Evolutionary conservation across 2,888 invertebrate genomes (phyloP).

Genomic region (Dioctria linearis): DNA sequence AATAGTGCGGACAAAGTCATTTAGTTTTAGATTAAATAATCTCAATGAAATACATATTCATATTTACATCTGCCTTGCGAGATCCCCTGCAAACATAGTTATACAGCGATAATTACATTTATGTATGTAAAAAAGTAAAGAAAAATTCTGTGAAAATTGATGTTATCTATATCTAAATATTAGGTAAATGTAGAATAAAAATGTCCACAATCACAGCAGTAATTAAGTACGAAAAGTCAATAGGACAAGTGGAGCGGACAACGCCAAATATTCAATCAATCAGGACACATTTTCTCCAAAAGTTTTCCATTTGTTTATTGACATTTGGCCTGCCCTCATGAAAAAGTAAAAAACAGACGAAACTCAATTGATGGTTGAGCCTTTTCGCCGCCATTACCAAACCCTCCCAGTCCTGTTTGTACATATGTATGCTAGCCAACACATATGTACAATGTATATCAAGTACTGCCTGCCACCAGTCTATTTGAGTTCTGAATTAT

Average conservation of each 20-base stretch:
- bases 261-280: conserved; percentile 57
- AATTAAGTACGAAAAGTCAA: conserved; percentile 58
- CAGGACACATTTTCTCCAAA: conserved; percentile 54
- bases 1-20: too few relatives aligned
- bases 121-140: not conserved
- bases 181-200: conserved; percentile 48
- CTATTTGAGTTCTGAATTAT: conserved; percentile 71
- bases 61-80: too few relatives aligned
- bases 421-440: conserved; percentile 5
- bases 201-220: conserved; percentile 57
- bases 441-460: conserved; percentile 26
- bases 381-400: conserved; percentile 44
- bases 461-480: conserved; percentile 54
- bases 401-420: not conserved
- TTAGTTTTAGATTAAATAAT: too few relatives aligned
- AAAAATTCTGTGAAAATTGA: conserved; percentile 31
- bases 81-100: too few relatives aligned
- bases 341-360: conserved; percentile 53
- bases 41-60: too few relatives aligned
- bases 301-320: conserved; percentile 58
- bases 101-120: not conserved
- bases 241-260: conserved; percentile 53
- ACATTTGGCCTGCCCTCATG: conserved; percentile 57
- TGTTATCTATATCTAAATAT: conserved; percentile 48
- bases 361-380: conserved; percentile 14